These are phyloP conservation scores for Trypoxylon attenuatum DNA, from an alignment of 2,888 invertebrate species.

Conservation along the genomic window DNA sequence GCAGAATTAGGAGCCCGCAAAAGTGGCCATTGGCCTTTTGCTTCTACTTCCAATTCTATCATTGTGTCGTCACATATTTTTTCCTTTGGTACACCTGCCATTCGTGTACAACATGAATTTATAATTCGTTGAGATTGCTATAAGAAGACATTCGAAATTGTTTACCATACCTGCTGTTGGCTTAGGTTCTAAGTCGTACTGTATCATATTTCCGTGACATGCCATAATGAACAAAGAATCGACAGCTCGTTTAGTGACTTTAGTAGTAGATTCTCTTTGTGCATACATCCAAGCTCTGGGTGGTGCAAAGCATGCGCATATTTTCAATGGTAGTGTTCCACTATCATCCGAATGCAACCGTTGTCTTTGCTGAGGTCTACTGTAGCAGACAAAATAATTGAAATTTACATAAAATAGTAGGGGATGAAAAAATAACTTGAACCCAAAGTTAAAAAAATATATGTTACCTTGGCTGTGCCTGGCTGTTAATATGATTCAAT, in stretches of 20 bases:
- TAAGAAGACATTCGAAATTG: too few species aligned
- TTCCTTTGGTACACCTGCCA: conserved; percentile 84
- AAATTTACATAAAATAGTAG: background rate
- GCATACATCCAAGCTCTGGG: conserved; percentile 83
- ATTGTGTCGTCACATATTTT: conserved; percentile 90
- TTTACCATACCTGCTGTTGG: conserved; percentile 77
- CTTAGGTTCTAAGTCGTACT: conserved; percentile 90
- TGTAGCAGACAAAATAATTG: conserved; percentile 2
- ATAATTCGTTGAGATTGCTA: background rate
- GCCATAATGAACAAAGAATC: conserved; percentile 94
- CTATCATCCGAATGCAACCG: conserved; percentile 84
- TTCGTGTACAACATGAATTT: conserved; percentile 3
- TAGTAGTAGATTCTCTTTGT: conserved; percentile 69
- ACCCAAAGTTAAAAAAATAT: too few species aligned
- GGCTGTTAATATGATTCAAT: conserved; percentile 66
- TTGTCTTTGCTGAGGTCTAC: conserved; percentile 75
- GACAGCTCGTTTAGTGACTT: conserved; percentile 77
- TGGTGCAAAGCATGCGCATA: conserved; percentile 87
- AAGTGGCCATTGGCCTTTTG: conserved; percentile 93
- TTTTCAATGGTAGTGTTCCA: conserved; percentile 82
- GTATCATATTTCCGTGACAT: conserved; percentile 89
- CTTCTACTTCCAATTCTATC: conserved; percentile 89
- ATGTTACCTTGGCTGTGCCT: conserved; percentile 69
- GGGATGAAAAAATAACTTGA: too few species aligned
- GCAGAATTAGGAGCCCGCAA: conserved; percentile 79